Evolutionary conservation across 2,113 vertebrate genomes (phyloP).

Genomic region (Acrocephalus kingi): DNA sequence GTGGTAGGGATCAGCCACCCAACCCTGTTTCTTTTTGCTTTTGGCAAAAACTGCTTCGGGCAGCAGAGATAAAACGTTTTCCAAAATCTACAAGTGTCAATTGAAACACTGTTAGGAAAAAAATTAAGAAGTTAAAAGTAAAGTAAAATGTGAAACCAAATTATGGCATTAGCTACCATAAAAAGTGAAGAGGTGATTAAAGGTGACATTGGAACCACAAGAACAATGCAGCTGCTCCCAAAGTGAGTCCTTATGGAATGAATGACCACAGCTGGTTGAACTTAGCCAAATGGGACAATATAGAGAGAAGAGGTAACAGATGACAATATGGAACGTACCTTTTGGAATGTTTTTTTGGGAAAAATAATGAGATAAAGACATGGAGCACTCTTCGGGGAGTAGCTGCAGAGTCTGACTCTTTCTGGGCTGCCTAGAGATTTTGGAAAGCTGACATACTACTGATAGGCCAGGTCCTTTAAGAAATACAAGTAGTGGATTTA

Average conservation of each 20-base stretch:
- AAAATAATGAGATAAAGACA: not conserved
- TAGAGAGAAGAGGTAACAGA: not conserved
- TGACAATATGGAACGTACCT: not conserved
- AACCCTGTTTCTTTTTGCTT: not conserved
- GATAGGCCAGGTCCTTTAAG: not conserved
- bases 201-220: not conserved
- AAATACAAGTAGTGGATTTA: not conserved
- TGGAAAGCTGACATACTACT: not conserved
- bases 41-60: not conserved
- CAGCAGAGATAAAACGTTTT: not conserved
- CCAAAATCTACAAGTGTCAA: not conserved
- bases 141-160: not conserved
- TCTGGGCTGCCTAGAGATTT: not conserved
- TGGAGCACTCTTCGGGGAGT: not conserved
- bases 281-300: not conserved
- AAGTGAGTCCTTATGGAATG: not conserved
- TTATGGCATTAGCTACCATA: not conserved
- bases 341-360: rapidly evolving
- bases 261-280: not conserved
- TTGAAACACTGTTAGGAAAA: not conserved
- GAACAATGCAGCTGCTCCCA: too few relatives aligned
- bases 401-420: not conserved
- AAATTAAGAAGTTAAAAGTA: not conserved
- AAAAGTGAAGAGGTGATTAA: not conserved
- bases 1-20: not conserved